These are phyloP conservation scores for Pelecanus crispus DNA, from an alignment of 2,113 vertebrate species.

Conservation along the genomic window DNA sequence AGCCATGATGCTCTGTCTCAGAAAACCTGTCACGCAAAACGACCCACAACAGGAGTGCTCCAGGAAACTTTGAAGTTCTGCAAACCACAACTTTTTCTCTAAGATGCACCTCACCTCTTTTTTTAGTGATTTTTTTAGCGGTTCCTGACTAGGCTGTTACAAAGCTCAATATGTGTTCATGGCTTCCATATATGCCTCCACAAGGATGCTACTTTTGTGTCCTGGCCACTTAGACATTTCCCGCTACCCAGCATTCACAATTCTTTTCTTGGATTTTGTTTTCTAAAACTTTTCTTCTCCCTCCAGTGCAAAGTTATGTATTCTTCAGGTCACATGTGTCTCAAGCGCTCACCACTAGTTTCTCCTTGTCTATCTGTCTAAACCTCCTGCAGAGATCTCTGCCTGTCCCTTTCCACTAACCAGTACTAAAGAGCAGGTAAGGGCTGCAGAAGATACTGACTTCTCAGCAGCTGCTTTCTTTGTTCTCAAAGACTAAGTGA, in stretches of 20 bases:
- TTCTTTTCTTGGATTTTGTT: not conserved
- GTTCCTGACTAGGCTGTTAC: not conserved
- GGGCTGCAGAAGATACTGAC: not conserved
- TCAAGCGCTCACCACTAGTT: not conserved
- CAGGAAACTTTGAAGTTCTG: not conserved
- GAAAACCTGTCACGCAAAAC: not conserved
- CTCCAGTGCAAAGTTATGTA: not conserved
- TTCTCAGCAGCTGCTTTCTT: not conserved
- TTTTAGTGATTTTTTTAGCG: not conserved
- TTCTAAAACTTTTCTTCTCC: not conserved
- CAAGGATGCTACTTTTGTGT: not conserved
- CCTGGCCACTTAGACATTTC: not conserved
- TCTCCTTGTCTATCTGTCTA: not conserved
- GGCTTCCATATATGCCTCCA: not conserved
- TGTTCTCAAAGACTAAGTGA: not conserved
- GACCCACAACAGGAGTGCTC: not conserved
- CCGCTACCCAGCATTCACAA: not conserved
- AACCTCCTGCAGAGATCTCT: not conserved
- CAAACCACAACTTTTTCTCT: not conserved
- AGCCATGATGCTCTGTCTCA: not conserved
- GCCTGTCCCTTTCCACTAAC: not conserved
- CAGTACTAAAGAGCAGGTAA: not conserved
- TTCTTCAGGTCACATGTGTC: not conserved
- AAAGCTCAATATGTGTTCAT: not conserved
- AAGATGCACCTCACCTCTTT: not conserved